Base-by-base conservation (phyloP, 2,888 invertebrate genomes). In the Scaptomyza reducta region DNA sequence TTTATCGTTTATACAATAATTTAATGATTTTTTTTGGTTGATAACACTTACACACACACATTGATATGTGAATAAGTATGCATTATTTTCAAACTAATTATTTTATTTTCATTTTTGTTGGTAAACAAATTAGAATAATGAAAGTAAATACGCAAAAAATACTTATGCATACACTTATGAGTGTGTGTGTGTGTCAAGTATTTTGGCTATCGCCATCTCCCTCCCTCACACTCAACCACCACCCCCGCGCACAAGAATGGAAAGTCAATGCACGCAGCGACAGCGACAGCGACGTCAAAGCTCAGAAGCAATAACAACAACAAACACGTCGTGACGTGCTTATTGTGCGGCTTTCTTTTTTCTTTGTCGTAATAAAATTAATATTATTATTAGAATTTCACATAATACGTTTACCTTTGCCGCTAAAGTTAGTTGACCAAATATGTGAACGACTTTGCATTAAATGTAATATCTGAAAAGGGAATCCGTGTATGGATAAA, bases 191-290 rank as follows among this genome's bases (percentile, higher is more conserved):
- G 6, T 10, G 46, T 53, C 13, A 50, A 65, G 44, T 50, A 65
- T 57, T 60, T 31, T 10, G 29, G 14, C 27, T n/a, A 14, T 6
- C 31, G 11, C 27, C 13, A 11, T 13, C 16, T 6, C 13, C 5
- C 16, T 1, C 1, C 13, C 22, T 1, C 13, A 13, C 7, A 33
- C 22, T 22, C 3, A 22, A 22, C 33, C 10, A 4, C 29, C 22
- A 10, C 40, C 29, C 35, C 51, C 55, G 14, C 50, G 41, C 42
- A 54, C 64, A 72, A 81, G 72, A 84, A 79, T 82, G 74, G 82
- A 81, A 84, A 84, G 85, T 82, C 82, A 82, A 82, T 81, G 85
- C 77, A 84, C 82, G 74, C 79, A 65, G 83, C 71, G 41, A 50
- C 83, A 65, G 66, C 61, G 53, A 60, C 68, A 68, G 9, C 59